Evolutionary conservation across 2,113 vertebrate genomes (phyloP).

Genomic region (Sebastes schlegelii): DNA sequence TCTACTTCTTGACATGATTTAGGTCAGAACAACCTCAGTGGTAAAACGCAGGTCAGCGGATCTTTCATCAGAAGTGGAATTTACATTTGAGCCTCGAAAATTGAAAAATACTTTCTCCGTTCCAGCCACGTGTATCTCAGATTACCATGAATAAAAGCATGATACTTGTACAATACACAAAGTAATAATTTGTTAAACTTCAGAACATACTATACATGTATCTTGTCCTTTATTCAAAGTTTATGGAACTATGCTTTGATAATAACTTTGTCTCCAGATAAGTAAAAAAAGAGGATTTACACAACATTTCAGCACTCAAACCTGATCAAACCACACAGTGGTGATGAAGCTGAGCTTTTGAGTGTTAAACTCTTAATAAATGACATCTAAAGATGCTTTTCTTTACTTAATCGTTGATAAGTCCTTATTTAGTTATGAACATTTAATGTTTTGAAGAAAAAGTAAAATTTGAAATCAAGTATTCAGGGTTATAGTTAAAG

Average conservation of each 20-base stretch:
- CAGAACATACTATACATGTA: background rate
- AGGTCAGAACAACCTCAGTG: constrained; percentile 34
- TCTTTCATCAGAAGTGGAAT: constrained; percentile 27
- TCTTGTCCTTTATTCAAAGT: background rate
- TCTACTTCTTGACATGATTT: background rate
- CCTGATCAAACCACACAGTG: background rate
- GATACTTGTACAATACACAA: background rate
- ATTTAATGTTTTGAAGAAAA: background rate
- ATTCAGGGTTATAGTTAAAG: background rate
- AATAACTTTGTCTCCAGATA: background rate
- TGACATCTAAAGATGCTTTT: background rate
- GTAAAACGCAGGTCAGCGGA: background rate
- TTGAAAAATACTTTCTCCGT: constrained; percentile 22
- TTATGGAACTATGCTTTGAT: background rate
- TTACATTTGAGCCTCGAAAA: constrained; percentile 11
- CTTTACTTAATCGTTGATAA: background rate
- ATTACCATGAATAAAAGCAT: background rate
- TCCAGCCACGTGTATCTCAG: background rate
- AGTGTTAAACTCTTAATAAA: background rate
- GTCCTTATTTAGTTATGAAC: background rate
- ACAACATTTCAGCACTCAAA: background rate
- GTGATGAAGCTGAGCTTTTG: background rate
- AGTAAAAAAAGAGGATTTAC: background rate
- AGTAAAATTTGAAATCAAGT: background rate
- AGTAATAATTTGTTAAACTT: background rate